These are phyloP conservation scores for Sternarchorhynchus goeldii DNA, from an alignment of 2,797 vertebrate genomes.

Conservation along the genomic window DNA sequence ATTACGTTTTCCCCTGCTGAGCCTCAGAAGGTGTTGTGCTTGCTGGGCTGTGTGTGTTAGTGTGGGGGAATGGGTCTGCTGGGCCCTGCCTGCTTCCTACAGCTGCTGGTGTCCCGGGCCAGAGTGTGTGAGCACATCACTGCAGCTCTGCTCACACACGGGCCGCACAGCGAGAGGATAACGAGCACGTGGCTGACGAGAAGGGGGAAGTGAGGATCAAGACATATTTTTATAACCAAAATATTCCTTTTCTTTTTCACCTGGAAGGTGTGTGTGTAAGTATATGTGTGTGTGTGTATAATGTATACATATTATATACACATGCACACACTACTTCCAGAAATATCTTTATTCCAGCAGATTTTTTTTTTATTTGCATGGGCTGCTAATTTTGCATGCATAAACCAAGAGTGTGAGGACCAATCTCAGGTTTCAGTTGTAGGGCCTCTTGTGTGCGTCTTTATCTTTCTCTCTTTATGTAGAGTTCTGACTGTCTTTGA, in stretches of 20 bases:
- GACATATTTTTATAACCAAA: too few species aligned
- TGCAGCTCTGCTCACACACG: background rate
- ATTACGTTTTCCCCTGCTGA: too few species aligned
- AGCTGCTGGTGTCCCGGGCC: background rate
- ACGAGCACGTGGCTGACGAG: too few species aligned
- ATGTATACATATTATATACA: too few species aligned
- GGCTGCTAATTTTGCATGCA: background rate
- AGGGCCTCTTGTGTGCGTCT: background rate
- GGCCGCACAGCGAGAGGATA: too few species aligned
- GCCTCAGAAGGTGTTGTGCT: too few species aligned
- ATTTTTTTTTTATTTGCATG: background rate
- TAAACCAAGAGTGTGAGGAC: background rate
- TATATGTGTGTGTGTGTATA: too few species aligned
- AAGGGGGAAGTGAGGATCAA: too few species aligned
- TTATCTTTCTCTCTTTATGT: background rate
- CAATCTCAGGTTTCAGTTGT: background rate
- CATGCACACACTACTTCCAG: too few species aligned
- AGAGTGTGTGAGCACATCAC: background rate
- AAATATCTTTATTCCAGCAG: background rate
- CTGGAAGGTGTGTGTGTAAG: too few species aligned
- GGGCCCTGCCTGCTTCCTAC: background rate
- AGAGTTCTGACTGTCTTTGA: slow-evolving; percentile 41
- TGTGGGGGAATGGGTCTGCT: background rate
- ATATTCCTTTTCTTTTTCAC: too few species aligned
- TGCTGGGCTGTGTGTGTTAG: too few species aligned